Conservation (phyloP, 1,140 invertebrate genomes). For the Pogonomyrmex californicus region DNA sequence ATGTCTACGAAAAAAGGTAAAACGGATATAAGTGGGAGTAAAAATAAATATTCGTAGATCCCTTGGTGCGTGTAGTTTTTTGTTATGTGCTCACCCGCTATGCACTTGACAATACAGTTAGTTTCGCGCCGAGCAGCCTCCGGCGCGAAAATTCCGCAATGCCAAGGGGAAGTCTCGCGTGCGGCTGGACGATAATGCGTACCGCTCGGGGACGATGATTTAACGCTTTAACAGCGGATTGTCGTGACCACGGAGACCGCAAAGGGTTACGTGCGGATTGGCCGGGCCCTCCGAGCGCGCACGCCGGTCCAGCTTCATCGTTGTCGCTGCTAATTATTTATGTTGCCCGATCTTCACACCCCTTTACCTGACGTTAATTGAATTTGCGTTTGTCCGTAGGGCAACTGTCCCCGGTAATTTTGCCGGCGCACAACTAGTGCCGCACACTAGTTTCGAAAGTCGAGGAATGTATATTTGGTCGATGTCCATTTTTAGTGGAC, state of each 20-base stretch:
- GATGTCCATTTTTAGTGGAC: not conserved
- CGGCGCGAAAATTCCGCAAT: conserved; percentile 37
- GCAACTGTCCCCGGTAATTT: conserved; percentile 65
- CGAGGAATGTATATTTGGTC: not conserved
- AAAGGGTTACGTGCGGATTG: conserved; percentile 66
- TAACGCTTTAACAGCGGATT: conserved; percentile 70
- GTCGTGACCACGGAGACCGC: conserved; percentile 70
- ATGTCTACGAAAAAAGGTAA: not conserved
- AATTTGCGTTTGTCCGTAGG: conserved; percentile 65
- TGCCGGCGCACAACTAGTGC: not conserved
- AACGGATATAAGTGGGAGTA: no score
- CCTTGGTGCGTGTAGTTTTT: conserved; percentile 14
- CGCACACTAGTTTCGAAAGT: conserved; percentile 10
- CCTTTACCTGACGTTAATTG: conserved; percentile 68
- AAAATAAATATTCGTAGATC: not conserved
- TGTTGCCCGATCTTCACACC: conserved; percentile 68
- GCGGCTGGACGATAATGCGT: conserved; percentile 67
- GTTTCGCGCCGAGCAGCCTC: not conserved
- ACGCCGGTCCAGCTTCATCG: conserved; percentile 57
- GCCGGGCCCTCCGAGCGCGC: not conserved
- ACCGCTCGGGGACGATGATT: conserved; percentile 67
- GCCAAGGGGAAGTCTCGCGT: conserved; percentile 43
- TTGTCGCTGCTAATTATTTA: conserved; percentile 72
- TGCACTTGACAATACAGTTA: not conserved
- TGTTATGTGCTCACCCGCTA: not conserved